Base-by-base conservation (phyloP, 2,797 vertebrate species). In the Gallirallus australis region DNA sequence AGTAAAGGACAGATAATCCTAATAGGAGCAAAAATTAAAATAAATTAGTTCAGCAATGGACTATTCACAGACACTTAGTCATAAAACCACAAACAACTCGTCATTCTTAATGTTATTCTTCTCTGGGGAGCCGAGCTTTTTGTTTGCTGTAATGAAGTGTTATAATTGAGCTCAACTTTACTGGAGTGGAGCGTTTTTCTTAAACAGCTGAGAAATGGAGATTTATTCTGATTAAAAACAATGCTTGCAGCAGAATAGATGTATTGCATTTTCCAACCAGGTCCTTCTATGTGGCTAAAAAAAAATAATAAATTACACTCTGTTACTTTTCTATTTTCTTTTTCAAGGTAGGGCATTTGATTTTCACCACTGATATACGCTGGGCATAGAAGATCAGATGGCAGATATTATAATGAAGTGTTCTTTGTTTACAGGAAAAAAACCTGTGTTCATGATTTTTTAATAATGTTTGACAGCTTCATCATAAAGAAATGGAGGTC, bases 131-230 rank as follows among this genome's bases (percentile, higher is more conserved):
- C 9, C 6, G 20, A 69, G 42, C 15, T 71, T 87, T 93, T 92
- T 96, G 81, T 96, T 96, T 96, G 81, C 86, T 89, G 48, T 92
- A 94, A 95, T 85, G 86, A 94, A 83, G 64, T 91, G 68, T 72
- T 96, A 52, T 75, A 93, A 96, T 48, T 89, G 76, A 87, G 73
- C 63, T 93, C 66, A 70, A 37, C 71, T 91, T 91, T 50, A 82
- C 47, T 89, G 73, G 45, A 71, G 31, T 25, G 80, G 47, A 65
- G 45, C 19, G 84, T 88, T 86, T 80, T 82, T 60, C 68, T 88
- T 35, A 53, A 91, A 30, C 7, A 81, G 25, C 40, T 87, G 78
- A 87, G 61, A 81, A 92, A 75, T 11, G 2, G 53, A 90, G 68
- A 65, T 63, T 86, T 78, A 84, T 89, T 94, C 71, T 68, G 48